Percentiles rank a stretch among this genome's conserved stretches.
These are phyloP conservation scores for Drosophila anomalipes DNA, from an alignment of 2,888 invertebrate species.

Conservation along the genomic window DNA sequence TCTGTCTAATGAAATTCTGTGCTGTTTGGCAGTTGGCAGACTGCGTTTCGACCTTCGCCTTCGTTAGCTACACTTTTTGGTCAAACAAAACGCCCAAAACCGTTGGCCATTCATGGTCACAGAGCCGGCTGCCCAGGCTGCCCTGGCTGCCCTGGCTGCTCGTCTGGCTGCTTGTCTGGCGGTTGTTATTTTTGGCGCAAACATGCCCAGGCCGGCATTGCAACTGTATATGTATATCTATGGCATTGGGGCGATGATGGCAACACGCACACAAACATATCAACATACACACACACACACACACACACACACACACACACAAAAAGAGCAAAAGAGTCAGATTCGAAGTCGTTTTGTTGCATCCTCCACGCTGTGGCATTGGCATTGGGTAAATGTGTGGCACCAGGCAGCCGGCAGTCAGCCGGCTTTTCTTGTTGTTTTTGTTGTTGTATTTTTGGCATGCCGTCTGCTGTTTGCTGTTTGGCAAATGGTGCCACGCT, in stretches of 20 bases:
- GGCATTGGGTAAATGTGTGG: constrained; percentile 78
- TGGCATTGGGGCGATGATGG: constrained; percentile 70
- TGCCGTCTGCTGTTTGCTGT: constrained; percentile 43
- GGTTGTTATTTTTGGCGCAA: constrained; percentile 74
- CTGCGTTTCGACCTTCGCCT: constrained; percentile 65
- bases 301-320: constrained; percentile 4
- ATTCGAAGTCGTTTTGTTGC: constrained; percentile 55
- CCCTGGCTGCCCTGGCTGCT: constrained; percentile 20
- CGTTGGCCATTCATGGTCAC: constrained; percentile 61
- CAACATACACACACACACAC: constrained; percentile 18
- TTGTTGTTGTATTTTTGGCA: constrained; percentile 63
- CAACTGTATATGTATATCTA: constrained; percentile 67
- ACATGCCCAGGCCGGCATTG: constrained; percentile 68
- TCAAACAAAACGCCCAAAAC: constrained; percentile 71
- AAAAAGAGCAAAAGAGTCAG: constrained; percentile 23
- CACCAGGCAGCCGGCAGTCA: constrained; percentile 57
- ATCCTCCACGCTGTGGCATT: constrained; percentile 70
- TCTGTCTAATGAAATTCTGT: constrained; percentile 74
- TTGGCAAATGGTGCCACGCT: constrained; percentile 48
- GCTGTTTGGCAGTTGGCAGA: constrained; percentile 31
- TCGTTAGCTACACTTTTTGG: constrained; percentile 69
- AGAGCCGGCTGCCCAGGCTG: constrained; percentile 5
- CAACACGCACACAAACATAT: constrained; percentile 13
- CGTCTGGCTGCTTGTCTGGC: constrained; percentile 28
- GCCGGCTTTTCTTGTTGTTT: constrained; percentile 12